A percentile compares a stretch with the other conserved stretches of the same genome.
Conservation (phyloP, 2,113 vertebrate species). For the Cairina moschata region DNA sequence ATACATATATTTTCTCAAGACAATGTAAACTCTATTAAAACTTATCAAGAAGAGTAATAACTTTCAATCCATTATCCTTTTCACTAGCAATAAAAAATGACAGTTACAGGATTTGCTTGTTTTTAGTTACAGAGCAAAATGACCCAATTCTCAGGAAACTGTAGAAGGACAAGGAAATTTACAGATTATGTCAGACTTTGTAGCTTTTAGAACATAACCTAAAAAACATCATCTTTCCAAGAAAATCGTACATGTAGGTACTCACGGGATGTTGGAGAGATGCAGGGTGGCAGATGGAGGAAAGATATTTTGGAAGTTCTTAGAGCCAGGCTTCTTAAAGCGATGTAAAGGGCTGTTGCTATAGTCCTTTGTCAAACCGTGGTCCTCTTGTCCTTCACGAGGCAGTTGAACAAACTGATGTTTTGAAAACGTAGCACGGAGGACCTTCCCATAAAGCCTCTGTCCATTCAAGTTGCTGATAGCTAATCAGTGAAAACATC, state of each 20-base stretch:
- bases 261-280: conserved; percentile 90
- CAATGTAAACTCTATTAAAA: not conserved
- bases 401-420: conserved; percentile 83
- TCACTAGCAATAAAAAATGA: not conserved
- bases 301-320: conserved; percentile 86
- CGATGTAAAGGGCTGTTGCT: conserved; percentile 86
- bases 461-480: conserved; percentile 86
- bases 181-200: not conserved
- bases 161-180: not conserved
- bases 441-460: conserved; percentile 82
- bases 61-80: not conserved
- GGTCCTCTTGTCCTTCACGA: conserved; percentile 79
- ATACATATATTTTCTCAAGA: not conserved
- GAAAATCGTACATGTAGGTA: conserved; percentile 30
- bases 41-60: not conserved
- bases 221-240: not conserved
- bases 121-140: not conserved
- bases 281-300: conserved; percentile 88
- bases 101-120: not conserved
- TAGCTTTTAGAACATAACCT: not conserved
- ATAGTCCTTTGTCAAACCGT: conserved; percentile 86
- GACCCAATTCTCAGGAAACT: not conserved
- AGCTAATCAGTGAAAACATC: conserved; percentile 64
- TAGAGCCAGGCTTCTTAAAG: conserved; percentile 85
- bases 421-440: conserved; percentile 82